phyloP scores from a whole-genome alignment of 2,113 vertebrate genomes.

The Antechinus flavipes region DNA sequence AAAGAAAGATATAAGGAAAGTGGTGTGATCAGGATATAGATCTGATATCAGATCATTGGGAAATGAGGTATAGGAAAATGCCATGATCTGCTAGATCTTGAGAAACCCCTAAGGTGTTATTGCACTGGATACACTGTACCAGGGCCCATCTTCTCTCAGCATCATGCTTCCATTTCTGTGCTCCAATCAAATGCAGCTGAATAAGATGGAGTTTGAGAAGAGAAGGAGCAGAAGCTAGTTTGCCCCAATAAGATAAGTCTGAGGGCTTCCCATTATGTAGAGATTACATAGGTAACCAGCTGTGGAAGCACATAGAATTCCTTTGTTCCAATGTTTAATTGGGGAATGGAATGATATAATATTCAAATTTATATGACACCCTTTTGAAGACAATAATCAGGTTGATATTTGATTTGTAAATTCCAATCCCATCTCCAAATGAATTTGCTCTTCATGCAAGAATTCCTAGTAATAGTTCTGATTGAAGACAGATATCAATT shows the following conservation, averaged over 20 bases:
- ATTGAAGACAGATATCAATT: not conserved
- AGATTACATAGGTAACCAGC: not conserved
- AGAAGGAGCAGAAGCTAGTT: not conserved
- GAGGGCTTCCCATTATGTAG: not conserved
- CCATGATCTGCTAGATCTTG: not conserved
- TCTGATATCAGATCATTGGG: not conserved
- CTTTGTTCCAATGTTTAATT: not conserved
- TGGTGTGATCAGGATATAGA: not conserved
- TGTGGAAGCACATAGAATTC: not conserved
- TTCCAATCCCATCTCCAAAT: not conserved
- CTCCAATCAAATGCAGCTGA: not conserved
- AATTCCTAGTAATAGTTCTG: not conserved
- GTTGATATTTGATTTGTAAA: not conserved
- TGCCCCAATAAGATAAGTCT: not conserved
- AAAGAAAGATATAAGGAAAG: not conserved
- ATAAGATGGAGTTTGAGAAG: not conserved
- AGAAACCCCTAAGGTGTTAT: not conserved
- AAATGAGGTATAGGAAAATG: not conserved
- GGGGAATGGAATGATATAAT: not conserved
- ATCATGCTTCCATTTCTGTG: not conserved
- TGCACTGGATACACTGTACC: not conserved
- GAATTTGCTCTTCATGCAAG: not conserved
- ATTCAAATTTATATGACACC: not conserved
- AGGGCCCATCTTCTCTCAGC: not conserved
- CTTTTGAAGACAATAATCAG: not conserved